Conservation (phyloP, 2,113 vertebrate genomes). For the Trinectes maculatus region DNA sequence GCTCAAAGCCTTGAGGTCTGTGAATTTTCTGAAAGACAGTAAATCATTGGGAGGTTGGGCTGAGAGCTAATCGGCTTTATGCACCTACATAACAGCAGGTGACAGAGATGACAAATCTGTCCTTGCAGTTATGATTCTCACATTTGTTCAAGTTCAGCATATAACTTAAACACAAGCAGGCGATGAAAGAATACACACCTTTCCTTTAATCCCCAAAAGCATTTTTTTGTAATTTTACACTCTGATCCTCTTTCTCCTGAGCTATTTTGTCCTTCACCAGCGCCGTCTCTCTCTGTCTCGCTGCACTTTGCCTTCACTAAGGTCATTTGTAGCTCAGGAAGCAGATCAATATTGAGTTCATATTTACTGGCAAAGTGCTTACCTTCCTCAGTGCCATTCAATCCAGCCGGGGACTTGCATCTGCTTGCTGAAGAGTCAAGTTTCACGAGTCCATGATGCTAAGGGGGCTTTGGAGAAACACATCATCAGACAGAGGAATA, state of each 20-base stretch:
- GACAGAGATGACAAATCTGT: neutral
- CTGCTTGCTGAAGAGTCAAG: constrained; percentile 59
- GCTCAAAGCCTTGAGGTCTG: neutral
- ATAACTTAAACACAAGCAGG: too few relatives aligned
- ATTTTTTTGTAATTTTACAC: neutral
- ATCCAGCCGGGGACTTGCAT: constrained; percentile 70
- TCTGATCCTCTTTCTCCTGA: constrained; percentile 12
- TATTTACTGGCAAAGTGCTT: constrained; percentile 78
- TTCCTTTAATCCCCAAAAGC: neutral
- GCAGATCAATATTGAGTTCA: constrained; percentile 74
- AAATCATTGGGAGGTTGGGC: neutral
- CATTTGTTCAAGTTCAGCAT: too few relatives aligned
- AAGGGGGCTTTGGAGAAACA: constrained; percentile 42
- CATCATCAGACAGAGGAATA: neutral
- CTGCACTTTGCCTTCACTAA: constrained; percentile 55
- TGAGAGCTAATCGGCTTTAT: neutral
- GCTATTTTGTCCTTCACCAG: neutral
- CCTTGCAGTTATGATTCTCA: too few relatives aligned
- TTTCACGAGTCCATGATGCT: constrained; percentile 64
- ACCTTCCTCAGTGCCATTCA: constrained; percentile 82
- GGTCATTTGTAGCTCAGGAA: constrained; percentile 64
- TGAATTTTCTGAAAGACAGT: neutral
- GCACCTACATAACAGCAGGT: neutral
- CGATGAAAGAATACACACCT: too few relatives aligned
- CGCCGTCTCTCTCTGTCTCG: neutral